phyloP scores from a whole-genome alignment of 2,113 vertebrate genomes.

The Xyliphius kryptos region DNA sequence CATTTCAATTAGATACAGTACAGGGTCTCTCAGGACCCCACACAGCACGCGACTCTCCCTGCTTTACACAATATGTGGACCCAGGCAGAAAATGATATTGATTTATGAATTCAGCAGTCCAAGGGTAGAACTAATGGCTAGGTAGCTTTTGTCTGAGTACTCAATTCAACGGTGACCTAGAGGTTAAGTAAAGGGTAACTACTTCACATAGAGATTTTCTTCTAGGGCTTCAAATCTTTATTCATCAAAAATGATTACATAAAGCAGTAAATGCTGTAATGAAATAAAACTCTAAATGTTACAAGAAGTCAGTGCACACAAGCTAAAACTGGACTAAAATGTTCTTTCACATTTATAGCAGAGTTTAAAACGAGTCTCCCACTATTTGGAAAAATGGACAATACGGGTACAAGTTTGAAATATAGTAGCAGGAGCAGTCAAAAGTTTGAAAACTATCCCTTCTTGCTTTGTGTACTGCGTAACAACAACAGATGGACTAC shows the following conservation, averaged over 20 bases:
- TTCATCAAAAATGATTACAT: conserved; percentile 4
- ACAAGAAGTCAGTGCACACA: background rate
- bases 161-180: conserved; percentile 3
- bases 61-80: conserved; percentile 28
- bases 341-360: too few species aligned
- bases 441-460: too few species aligned
- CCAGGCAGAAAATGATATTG: conserved; percentile 32
- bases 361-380: too few species aligned
- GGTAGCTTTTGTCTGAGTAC: conserved; percentile 16
- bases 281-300: background rate
- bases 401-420: too few species aligned
- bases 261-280: background rate
- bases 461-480: too few species aligned
- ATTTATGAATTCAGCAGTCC: conserved; percentile 28
- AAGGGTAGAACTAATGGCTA: conserved; percentile 20
- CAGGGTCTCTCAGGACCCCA: conserved; percentile 29
- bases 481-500: too few species aligned
- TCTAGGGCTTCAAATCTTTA: background rate
- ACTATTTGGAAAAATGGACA: too few species aligned
- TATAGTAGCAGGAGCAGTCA: too few species aligned
- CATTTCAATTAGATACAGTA: conserved; percentile 60
- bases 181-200: conserved; percentile 21
- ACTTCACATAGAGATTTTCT: conserved; percentile 6
- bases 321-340: too few species aligned
- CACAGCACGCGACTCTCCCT: conserved; percentile 23